Percentiles rank a stretch among this genome's conserved stretches.
phyloP scores from a whole-genome alignment of 2,888 invertebrate species.

The Ypsolopha sequella region DNA sequence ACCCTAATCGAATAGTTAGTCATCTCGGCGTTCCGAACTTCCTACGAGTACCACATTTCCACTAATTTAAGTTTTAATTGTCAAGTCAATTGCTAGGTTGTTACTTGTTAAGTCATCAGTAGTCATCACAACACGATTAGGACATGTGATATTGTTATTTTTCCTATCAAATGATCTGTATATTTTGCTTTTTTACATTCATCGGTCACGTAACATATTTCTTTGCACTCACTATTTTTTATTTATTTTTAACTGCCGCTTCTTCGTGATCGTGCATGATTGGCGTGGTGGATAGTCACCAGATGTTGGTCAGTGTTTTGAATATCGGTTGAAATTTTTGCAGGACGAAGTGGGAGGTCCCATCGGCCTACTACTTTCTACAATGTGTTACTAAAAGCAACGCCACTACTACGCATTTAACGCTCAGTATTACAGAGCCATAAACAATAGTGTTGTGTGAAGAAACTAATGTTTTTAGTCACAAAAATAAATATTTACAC shows the following conservation, averaged over 20 bases:
- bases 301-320: constrained; percentile 29
- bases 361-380: constrained; percentile 75
- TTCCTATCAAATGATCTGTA: constrained; percentile 43
- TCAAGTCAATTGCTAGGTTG: constrained; percentile 2
- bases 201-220: constrained; percentile 40
- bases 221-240: constrained; percentile 48
- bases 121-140: background rate
- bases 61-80: constrained; percentile 27
- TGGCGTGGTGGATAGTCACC: constrained; percentile 19
- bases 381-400: constrained; percentile 70
- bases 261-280: constrained; percentile 41
- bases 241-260: constrained; percentile 32
- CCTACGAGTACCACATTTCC: background rate
- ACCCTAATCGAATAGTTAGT: constrained; percentile 81
- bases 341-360: constrained; percentile 78
- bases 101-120: background rate
- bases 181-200: constrained; percentile 48
- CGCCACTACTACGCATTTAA: constrained; percentile 18
- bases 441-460: constrained; percentile 33
- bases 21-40: background rate
- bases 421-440: constrained; percentile 42
- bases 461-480: constrained; percentile 12
- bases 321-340: constrained; percentile 61
- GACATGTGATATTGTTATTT: constrained; percentile 6
- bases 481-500: constrained; percentile 5